These are phyloP conservation scores for Ophioninae sp. DNA, from an alignment of 2,888 invertebrate species.

Conservation along the genomic window DNA sequence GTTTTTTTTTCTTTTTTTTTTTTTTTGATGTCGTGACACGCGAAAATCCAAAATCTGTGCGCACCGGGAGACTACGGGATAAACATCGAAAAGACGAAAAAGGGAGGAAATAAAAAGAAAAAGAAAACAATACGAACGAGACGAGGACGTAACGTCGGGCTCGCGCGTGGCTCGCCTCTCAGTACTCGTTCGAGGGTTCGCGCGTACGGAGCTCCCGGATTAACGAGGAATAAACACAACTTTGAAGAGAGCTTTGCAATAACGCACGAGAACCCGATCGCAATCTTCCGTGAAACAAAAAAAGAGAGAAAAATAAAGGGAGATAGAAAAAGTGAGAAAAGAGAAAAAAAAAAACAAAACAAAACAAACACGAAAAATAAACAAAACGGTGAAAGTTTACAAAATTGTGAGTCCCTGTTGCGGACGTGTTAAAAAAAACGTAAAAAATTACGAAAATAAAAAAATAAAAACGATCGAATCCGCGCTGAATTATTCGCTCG, in stretches of 20 bases:
- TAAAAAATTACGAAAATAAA: too few relatives aligned
- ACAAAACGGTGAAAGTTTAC: background rate
- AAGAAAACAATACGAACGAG: conserved; percentile 18
- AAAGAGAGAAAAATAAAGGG: background rate
- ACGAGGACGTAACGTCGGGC: conserved; percentile 27
- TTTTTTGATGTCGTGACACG: too few relatives aligned
- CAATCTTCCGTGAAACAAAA: background rate
- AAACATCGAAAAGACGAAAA: background rate
- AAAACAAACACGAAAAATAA: conserved; percentile 29
- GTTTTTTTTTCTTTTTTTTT: too few relatives aligned
- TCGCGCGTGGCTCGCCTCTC: conserved; percentile 51
- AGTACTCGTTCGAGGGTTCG: conserved; percentile 57
- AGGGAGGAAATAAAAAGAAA: conserved; percentile 25
- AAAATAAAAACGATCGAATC: too few relatives aligned
- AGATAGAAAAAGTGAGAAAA: background rate
- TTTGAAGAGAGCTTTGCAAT: too few relatives aligned
- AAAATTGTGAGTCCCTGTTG: background rate
- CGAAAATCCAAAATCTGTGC: too few relatives aligned
- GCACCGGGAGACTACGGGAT: background rate
- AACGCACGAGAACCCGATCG: background rate
- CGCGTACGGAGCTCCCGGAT: conserved; percentile 58
- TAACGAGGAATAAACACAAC: conserved; percentile 24
- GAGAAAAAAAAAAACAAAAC: background rate
- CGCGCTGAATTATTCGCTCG: too few relatives aligned
- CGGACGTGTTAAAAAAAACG: too few relatives aligned